Evolutionary conservation across 2,888 invertebrate genomes (phyloP), one percentile per base, ranked within the genome.

Genomic region (Agonopterix subpropinquella): DNA sequence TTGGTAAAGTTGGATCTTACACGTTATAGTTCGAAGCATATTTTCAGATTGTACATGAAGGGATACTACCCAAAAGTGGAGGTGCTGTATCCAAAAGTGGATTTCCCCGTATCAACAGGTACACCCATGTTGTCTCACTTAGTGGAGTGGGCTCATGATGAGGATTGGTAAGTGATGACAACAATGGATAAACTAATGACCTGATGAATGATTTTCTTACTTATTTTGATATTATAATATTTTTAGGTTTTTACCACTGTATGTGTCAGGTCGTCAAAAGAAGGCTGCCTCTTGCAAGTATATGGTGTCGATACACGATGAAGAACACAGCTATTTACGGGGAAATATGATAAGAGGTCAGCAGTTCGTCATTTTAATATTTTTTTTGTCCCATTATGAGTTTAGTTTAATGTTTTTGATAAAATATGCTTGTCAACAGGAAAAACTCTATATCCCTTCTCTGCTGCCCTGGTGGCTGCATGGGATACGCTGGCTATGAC

Each of bases 101-200:
- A 91, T 47, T 95, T 92, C 64, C 98, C 98, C 0, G 97, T 98
- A 0, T 93, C 96, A 0, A 90, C 93, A 8, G 93, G 93, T 36
- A 98, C 98, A 0, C 93, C 95, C 0, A 92, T 94, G 89, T 90
- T 98, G 28, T 92, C 95, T 0, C 93, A 95, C 8, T 79, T 93
- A 10, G 89, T 97, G 11, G 90, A 91, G 58, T 97, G 97, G 96
- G 93, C 95, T 53, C 96, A 98, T 62, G 79, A 86, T 8, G 91
- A 92, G 50, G 89, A 90, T 55, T 94, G 94, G 93, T 86, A 54
- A 67, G 59, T 47, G 8, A 42, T 42, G 10, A 7, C 8, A 11
- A 28, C 11, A 42, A 42, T 42, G 11, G 2, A 11, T 42, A 3
- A 11, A 2, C 11, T 42, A 8, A 11, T 9, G 11, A 36, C 8